Conservation (phyloP, 2,113 vertebrate species). For the Theristicus caerulescens region DNA sequence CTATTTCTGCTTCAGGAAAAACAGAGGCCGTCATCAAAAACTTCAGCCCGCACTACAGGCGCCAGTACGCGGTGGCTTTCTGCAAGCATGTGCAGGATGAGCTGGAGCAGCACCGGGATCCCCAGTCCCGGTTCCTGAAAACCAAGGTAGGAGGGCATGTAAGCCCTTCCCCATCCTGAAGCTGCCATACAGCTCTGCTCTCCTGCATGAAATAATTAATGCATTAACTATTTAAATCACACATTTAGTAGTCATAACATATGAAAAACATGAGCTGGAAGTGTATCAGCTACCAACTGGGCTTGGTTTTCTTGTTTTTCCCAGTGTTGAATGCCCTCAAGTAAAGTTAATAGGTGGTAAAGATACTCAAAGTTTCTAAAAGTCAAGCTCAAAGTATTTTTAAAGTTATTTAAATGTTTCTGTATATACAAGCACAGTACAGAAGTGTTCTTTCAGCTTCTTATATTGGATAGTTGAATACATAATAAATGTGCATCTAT, state of each 20-base stretch:
- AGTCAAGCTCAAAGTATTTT: background rate
- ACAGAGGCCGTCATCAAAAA: conserved; percentile 81
- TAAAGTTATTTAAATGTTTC: background rate
- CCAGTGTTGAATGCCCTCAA: background rate
- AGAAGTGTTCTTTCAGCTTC: background rate
- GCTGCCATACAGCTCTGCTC: background rate
- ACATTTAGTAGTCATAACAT: background rate
- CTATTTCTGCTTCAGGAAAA: conserved; percentile 73
- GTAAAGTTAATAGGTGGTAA: background rate
- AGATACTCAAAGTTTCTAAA: background rate
- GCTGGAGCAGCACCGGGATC: conserved; percentile 79
- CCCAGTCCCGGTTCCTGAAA: conserved; percentile 80
- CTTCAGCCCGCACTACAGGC: conserved; percentile 84
- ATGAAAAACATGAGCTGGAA: background rate
- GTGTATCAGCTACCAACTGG: background rate
- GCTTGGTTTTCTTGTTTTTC: background rate
- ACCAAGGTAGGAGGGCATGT: conserved; percentile 74
- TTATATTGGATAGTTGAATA: background rate
- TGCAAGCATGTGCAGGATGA: conserved; percentile 82
- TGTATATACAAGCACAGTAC: background rate
- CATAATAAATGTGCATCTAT: background rate
- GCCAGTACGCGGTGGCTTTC: conserved; percentile 82
- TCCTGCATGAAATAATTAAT: background rate
- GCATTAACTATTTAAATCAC: background rate
- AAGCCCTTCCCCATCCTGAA: background rate